A percentile compares a stretch with the other conserved stretches of the same genome.
These are phyloP conservation scores for Lysandra coridon DNA, from an alignment of 2,888 invertebrate species.

Conservation along the genomic window DNA sequence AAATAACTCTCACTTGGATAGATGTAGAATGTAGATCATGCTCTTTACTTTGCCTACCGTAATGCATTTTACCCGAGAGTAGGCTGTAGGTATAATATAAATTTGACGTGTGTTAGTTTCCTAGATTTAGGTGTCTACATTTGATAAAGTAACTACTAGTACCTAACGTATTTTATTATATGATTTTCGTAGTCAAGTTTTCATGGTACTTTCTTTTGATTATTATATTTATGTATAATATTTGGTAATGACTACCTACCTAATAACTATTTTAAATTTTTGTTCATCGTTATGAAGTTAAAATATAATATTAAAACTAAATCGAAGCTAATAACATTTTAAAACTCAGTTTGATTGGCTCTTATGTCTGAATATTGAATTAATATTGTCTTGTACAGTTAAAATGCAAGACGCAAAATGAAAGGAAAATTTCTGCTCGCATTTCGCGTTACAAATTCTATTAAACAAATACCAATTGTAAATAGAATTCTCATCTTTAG, in stretches of 20 bases:
- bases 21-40: slow-evolving; percentile 14
- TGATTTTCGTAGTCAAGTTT: too few relatives aligned
- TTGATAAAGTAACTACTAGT: too few relatives aligned
- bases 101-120: too few relatives aligned
- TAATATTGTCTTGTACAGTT: not conserved
- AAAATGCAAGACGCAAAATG: not conserved
- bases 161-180: too few relatives aligned
- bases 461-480: not conserved
- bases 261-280: too few relatives aligned
- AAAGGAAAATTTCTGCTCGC: not conserved
- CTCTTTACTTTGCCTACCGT: not conserved
- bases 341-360: not conserved
- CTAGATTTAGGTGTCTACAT: too few relatives aligned
- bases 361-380: not conserved
- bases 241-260: too few relatives aligned
- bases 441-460: not conserved
- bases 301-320: not conserved
- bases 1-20: slow-evolving; percentile 45
- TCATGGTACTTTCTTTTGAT: too few relatives aligned
- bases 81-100: not conserved
- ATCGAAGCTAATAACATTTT: not conserved
- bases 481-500: too few relatives aligned
- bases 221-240: too few relatives aligned
- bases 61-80: not conserved
- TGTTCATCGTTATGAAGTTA: too few relatives aligned